phyloP scores from a whole-genome alignment of 30 jellyfish, hydroid and myxozoan genomes.

The Haliclystus octoradiatus region DNA sequence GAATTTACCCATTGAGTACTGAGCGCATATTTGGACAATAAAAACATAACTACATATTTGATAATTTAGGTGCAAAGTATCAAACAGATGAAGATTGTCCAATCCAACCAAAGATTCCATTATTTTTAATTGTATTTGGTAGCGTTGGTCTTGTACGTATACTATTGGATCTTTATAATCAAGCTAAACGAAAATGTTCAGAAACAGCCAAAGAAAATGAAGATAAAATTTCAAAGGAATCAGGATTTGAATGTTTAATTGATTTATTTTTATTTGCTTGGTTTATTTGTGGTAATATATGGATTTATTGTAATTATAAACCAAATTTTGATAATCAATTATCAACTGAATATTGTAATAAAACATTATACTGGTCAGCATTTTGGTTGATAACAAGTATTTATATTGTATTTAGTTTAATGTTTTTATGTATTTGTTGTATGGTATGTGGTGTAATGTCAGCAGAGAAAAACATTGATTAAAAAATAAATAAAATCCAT shows the following conservation, averaged over 20 bases:
- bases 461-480: constrained; percentile 3
- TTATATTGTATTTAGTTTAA: constrained; percentile 36
- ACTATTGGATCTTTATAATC: constrained; percentile 36
- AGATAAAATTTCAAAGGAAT: constrained; percentile 28
- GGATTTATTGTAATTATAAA: constrained; percentile 72
- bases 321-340: constrained; percentile 28
- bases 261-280: constrained; percentile 82
- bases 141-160: constrained; percentile 66
- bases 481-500: no score
- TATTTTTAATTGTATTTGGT: constrained; percentile 74
- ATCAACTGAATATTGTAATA: constrained; percentile 39
- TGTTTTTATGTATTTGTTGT: constrained; percentile 79
- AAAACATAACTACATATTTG: no score
- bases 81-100: constrained; percentile 50
- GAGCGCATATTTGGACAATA: no score
- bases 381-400: constrained; percentile 85
- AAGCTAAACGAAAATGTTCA: constrained; percentile 19
- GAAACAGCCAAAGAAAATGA: constrained; percentile 20
- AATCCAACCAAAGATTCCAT: constrained; percentile 50
- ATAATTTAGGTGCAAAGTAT: constrained; percentile 65
- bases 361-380: constrained; percentile 66
- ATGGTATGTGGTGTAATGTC: constrained; percentile 29
- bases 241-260: constrained; percentile 62
- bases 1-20: no score
- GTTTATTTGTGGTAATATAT: constrained; percentile 87